Conservation (phyloP, 2,113 vertebrate genomes). For the Nyctereutes procyonoides region DNA sequence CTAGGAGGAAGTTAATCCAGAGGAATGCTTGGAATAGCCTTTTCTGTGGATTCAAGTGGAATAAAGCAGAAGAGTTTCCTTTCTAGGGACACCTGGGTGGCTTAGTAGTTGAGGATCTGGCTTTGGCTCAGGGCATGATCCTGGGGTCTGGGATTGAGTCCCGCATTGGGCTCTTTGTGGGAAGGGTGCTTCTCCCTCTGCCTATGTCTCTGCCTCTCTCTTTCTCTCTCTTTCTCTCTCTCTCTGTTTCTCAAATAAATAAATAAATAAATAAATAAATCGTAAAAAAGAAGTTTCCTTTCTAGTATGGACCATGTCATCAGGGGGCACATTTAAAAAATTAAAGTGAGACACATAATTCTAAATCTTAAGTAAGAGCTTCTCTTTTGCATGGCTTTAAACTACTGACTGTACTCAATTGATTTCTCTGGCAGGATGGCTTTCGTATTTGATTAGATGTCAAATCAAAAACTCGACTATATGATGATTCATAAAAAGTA, state of each 20-base stretch:
- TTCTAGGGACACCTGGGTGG: neutral
- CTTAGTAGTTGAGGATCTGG: no score
- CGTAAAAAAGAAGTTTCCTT: neutral
- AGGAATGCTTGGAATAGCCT: neutral
- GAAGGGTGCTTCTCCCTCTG: no score
- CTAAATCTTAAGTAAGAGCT: slow-evolving; percentile 47
- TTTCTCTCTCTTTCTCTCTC: no score
- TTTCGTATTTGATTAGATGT: slow-evolving; percentile 67
- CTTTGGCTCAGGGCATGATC: no score
- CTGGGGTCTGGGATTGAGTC: no score
- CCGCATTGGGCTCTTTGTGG: no score
- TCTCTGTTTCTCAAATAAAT: no score
- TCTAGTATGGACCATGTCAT: slow-evolving; percentile 2
- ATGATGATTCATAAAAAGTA: slow-evolving; percentile 66
- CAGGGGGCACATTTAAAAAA: slow-evolving; percentile 47
- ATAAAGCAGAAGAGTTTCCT: slow-evolving; percentile 23
- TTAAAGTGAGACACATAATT: slow-evolving; percentile 68
- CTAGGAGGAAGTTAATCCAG: neutral
- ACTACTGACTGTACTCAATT: slow-evolving; percentile 58
- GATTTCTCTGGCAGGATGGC: slow-evolving; percentile 45
- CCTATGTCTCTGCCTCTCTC: no score
- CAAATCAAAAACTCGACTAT: slow-evolving; percentile 61
- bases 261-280: no score
- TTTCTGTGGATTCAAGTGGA: slow-evolving; percentile 34
- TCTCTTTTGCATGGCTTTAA: slow-evolving; percentile 53